Base-by-base conservation (phyloP, 2,797 vertebrate species). In the Oreochromis mossambicus region DNA sequence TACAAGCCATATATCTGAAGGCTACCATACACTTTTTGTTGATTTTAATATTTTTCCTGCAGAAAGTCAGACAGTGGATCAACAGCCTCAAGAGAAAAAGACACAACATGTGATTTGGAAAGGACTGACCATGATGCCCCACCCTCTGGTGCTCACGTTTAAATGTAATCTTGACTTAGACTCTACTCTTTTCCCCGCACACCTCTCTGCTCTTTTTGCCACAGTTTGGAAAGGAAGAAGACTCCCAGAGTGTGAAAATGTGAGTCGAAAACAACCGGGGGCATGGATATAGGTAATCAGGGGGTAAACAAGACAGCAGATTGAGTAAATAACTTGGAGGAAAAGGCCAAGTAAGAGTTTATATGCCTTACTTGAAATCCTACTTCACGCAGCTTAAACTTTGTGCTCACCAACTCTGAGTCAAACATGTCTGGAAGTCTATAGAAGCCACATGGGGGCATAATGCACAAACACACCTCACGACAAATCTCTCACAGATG, bases 181-280 rank as follows among this genome's bases (percentile, higher is more conserved):
- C 82, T 85, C 79, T 50, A 43, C 77, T 83, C 81, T 90, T 83
- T 73, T 68, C 73, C 87, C 86, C 86, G 77, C 56, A 85, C 81
- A 58, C 66, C 77, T 80, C 82, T 83, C 68, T 26, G 51, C 77
- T 52, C 70, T 77, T 70, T 75, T 89, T 85, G 88, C 79, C 88
- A 91, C 14, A 73, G 82, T 70, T 48, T 66, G 82, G 17, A 81
- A 82, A 78, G 63, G 78, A 76, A 75, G 73, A 78, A 48, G 73
- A 78, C 63, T 90, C 41, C 46, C 68, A 51, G 84, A 82, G 88
- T 88, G 92, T 87, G 89, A 50, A 92, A 92, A 88, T 91, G 77
- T 66, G 90, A 89, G 82, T 85, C 24, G 80, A 87, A 94, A 94
- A 94, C 89, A 94, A 91, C 94, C 87, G 66, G 77, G 90, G 92